Evolutionary conservation across 1,140 invertebrate species (phyloP).

Genomic region (Goniozus legneri): DNA sequence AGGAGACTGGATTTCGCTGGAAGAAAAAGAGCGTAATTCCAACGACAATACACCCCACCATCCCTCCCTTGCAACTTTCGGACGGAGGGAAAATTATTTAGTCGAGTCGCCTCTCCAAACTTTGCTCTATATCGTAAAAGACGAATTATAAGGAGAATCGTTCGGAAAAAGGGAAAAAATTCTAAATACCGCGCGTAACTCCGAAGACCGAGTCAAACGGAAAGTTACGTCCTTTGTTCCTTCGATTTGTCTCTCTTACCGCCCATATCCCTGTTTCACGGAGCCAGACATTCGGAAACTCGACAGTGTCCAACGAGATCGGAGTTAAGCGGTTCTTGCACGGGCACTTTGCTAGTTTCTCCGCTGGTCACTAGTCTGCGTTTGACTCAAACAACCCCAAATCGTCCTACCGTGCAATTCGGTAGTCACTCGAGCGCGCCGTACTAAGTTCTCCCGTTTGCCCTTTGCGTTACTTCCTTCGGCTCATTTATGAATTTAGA

Average conservation of each 20-base stretch:
- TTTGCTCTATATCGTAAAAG: too few species aligned
- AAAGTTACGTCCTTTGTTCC: constrained; percentile 24
- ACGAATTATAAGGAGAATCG: too few species aligned
- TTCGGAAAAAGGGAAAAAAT: constrained; percentile 11
- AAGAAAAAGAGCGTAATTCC: too few species aligned
- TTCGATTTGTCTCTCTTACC: constrained; percentile 9
- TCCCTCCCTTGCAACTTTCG: too few species aligned
- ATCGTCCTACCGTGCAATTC: constrained; percentile 17
- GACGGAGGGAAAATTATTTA: too few species aligned
- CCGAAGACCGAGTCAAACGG: constrained; percentile 28
- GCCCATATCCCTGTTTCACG: constrained; percentile 14
- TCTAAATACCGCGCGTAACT: too few species aligned
- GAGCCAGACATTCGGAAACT: constrained; percentile 33
- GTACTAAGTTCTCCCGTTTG: background rate
- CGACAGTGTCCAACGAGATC: constrained; percentile 23
- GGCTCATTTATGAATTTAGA: background rate
- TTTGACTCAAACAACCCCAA: constrained; percentile 16
- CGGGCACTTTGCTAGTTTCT: constrained; percentile 22
- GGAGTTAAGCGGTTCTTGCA: constrained; percentile 13
- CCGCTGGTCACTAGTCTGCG: constrained; percentile 18
- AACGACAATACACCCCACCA: too few species aligned
- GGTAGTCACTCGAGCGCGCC: constrained; percentile 5
- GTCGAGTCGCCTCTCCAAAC: too few species aligned
- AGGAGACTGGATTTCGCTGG: too few species aligned
- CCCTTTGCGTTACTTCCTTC: background rate